phyloP scores from a whole-genome alignment of 2,888 invertebrate species.

The Nycteola revayana region DNA sequence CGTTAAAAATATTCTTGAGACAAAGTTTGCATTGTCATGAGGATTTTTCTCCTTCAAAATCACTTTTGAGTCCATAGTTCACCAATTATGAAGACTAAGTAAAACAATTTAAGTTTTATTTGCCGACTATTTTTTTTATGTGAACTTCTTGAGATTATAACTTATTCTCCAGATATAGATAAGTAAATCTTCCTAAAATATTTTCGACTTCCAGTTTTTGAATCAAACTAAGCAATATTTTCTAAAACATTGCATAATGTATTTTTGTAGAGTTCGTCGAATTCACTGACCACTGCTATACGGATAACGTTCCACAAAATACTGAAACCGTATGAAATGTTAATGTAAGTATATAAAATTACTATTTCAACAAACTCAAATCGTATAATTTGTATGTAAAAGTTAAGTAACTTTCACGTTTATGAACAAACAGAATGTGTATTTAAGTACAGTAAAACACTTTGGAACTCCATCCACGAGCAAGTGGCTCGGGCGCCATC shows the following conservation, averaged over 20 bases:
- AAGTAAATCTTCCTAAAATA: no score
- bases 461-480: constrained; percentile 18
- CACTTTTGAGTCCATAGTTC: constrained; percentile 83
- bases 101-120: no score
- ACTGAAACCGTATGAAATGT: no score
- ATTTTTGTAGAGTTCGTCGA: constrained; percentile 17
- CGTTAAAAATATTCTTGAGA: constrained; percentile 84
- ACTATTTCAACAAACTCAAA: no score
- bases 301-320: no score
- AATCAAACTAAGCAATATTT: no score
- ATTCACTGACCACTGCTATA: constrained; percentile 21
- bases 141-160: no score
- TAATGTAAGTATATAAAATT: no score
- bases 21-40: constrained; percentile 78
- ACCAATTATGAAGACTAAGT: constrained; percentile 8
- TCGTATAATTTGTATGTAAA: no score
- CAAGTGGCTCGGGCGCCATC: constrained; percentile 40
- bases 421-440: constrained; percentile 11
- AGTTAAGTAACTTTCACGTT: constrained; percentile 32
- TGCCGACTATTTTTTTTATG: no score
- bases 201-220: no score
- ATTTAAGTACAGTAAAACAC: neutral
- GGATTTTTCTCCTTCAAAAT: constrained; percentile 84
- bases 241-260: constrained; percentile 39
- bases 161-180: no score